phyloP scores from a whole-genome alignment of 2,888 invertebrate species.

The Cryptus viduatorius region DNA sequence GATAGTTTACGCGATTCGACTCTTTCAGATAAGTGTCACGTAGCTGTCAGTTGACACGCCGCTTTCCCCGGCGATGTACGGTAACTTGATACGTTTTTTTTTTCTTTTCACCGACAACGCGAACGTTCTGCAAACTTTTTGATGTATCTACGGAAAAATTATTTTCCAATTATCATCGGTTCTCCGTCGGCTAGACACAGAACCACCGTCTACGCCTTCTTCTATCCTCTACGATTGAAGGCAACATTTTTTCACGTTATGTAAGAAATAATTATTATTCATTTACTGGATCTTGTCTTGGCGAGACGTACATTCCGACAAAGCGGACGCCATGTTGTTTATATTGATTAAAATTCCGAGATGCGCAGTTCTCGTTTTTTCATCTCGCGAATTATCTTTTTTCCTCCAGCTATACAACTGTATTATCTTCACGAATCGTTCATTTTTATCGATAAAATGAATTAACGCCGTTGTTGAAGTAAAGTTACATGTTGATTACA shows the following conservation, averaged over 20 bases:
- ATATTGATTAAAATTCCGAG: slow-evolving; percentile 24
- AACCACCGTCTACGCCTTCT: slow-evolving; percentile 12
- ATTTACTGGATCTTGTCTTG: slow-evolving; percentile 42
- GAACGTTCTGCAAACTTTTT: not conserved
- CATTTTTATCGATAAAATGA: too few relatives aligned
- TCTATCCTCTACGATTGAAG: slow-evolving; percentile 29
- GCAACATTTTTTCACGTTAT: slow-evolving; percentile 58
- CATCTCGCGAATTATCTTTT: not conserved
- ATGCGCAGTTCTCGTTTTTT: not conserved
- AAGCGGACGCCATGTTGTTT: slow-evolving; percentile 61
- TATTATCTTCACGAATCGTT: too few relatives aligned
- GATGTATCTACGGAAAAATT: not conserved
- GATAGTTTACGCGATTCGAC: slow-evolving; percentile 68
- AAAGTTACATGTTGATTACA: too few relatives aligned
- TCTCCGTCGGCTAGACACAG: not conserved
- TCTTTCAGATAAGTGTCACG: slow-evolving; percentile 55
- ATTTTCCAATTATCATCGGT: not conserved
- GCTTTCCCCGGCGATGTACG: slow-evolving; percentile 46
- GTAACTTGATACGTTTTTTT: not conserved
- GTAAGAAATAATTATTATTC: slow-evolving; percentile 64
- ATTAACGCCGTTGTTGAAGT: too few relatives aligned
- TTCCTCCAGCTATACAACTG: not conserved
- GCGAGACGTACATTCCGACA: slow-evolving; percentile 43
- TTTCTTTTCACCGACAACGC: not conserved
- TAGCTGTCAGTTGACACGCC: slow-evolving; percentile 55